These are phyloP conservation scores for Hipparchia sbordonii DNA, from an alignment of 2,888 invertebrate species.

Conservation along the genomic window DNA sequence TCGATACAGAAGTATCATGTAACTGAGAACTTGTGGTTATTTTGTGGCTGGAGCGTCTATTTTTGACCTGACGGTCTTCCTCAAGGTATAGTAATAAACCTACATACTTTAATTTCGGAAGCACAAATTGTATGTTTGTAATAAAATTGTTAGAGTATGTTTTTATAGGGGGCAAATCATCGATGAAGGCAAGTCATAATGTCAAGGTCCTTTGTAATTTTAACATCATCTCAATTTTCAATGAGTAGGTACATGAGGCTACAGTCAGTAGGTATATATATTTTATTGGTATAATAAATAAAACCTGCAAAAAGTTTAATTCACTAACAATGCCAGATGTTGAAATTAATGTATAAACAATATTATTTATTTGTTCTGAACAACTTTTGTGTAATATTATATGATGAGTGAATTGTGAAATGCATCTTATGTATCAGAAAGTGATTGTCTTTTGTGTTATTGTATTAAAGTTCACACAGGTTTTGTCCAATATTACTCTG, in stretches of 20 bases:
- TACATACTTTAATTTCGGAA: constrained; percentile 17
- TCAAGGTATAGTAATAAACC: constrained; percentile 54
- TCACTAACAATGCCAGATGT: neutral
- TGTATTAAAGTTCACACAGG: constrained; percentile 4
- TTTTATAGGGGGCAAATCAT: no score
- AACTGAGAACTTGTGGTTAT: constrained; percentile 66
- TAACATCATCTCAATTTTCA: constrained; percentile 6
- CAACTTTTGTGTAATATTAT: neutral
- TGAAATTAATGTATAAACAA: neutral
- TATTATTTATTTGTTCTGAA: no score
- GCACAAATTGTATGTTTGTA: constrained; percentile 1
- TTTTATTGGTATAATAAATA: neutral
- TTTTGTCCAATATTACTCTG: neutral
- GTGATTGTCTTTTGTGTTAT: neutral
- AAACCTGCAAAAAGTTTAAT: neutral
- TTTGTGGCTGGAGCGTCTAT: constrained; percentile 70
- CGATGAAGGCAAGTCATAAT: constrained; percentile 21
- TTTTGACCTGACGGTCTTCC: constrained; percentile 58
- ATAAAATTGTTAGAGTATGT: neutral
- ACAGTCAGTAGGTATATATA: neutral
- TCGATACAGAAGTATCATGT: constrained; percentile 65
- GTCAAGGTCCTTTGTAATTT: constrained; percentile 33
- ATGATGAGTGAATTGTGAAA: no score
- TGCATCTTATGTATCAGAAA: neutral
- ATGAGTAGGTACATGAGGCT: neutral